Evolutionary conservation across 1,140 invertebrate genomes (phyloP).

Genomic region (Popillia japonica): DNA sequence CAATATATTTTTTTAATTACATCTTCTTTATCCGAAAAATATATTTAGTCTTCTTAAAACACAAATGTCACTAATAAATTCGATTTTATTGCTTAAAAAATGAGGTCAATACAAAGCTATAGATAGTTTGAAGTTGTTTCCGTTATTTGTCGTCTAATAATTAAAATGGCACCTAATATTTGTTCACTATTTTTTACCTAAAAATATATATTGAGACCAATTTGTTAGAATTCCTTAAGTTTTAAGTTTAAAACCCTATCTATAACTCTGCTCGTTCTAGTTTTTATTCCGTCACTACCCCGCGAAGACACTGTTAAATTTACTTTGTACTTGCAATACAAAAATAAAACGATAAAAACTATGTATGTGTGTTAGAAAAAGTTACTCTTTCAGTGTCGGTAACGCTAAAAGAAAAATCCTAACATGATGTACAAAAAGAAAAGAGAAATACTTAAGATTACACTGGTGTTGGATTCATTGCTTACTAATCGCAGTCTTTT

Average conservation of each 20-base stretch:
- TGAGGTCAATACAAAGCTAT: not conserved
- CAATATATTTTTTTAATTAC: constrained; percentile 5
- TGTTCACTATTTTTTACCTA: not conserved
- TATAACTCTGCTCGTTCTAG: constrained; percentile 1
- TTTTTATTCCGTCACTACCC: not conserved
- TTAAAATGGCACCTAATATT: constrained; percentile 26
- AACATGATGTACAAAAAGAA: not conserved
- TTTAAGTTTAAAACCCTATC: not conserved
- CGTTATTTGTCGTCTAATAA: not conserved
- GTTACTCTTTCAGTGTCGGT: constrained; percentile 10
- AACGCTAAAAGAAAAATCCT: not conserved
- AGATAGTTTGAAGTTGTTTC: not conserved
- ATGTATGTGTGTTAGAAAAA: constrained; percentile 9
- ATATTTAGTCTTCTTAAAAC: not conserved
- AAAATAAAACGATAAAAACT: constrained; percentile 13
- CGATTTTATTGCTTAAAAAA: constrained; percentile 28
- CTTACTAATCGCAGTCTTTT: constrained; percentile 27
- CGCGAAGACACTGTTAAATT: constrained; percentile 20
- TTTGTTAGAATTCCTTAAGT: not conserved
- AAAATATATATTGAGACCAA: constrained; percentile 11
- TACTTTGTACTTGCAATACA: constrained; percentile 32
- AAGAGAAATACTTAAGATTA: not conserved
- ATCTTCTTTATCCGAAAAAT: constrained; percentile 16
- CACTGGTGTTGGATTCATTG: constrained; percentile 27
- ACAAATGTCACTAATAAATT: constrained; percentile 24